phyloP scores from a whole-genome alignment of 1,140 invertebrate species.

The Drosophila truncata region DNA sequence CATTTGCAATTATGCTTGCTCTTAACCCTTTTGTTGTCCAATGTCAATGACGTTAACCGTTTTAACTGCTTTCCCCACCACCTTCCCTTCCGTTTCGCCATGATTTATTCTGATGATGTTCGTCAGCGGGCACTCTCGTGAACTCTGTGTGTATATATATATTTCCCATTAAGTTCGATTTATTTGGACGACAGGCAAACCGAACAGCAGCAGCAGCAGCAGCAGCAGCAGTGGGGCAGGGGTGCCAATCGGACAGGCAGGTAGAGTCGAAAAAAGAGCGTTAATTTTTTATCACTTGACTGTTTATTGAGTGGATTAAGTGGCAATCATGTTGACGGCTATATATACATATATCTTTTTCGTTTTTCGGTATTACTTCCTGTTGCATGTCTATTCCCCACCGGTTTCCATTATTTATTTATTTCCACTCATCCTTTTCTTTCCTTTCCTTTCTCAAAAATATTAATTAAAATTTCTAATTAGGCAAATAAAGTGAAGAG shows the following conservation, averaged over 20 bases:
- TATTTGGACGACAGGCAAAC: conserved; percentile 16
- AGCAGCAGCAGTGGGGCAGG: background rate
- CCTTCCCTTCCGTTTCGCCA: background rate
- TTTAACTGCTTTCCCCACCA: conserved; percentile 1
- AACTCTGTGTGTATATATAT: conserved; percentile 10
- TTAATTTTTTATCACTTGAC: conserved; percentile 44
- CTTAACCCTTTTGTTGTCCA: conserved; percentile 38
- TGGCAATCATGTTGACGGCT: conserved; percentile 33
- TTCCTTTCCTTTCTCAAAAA: conserved; percentile 15
- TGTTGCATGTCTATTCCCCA: conserved; percentile 7
- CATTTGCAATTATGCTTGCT: conserved; percentile 48
- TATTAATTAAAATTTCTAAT: conserved; percentile 50
- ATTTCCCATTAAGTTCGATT: conserved; percentile 33
- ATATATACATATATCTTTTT: background rate
- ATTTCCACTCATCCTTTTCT: background rate
- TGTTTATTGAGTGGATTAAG: conserved; percentile 49
- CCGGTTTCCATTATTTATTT: background rate
- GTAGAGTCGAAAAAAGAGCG: conserved; percentile 14
- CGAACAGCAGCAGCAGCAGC: background rate
- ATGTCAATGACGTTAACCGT: conserved; percentile 55
- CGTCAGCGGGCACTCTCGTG: background rate
- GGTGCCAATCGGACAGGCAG: background rate
- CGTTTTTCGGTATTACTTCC: conserved; percentile 7
- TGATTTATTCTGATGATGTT: conserved; percentile 31
- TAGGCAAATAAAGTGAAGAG: conserved; percentile 17